Conservation (phyloP, 2,113 vertebrate genomes). For the Lampris incognitus region DNA sequence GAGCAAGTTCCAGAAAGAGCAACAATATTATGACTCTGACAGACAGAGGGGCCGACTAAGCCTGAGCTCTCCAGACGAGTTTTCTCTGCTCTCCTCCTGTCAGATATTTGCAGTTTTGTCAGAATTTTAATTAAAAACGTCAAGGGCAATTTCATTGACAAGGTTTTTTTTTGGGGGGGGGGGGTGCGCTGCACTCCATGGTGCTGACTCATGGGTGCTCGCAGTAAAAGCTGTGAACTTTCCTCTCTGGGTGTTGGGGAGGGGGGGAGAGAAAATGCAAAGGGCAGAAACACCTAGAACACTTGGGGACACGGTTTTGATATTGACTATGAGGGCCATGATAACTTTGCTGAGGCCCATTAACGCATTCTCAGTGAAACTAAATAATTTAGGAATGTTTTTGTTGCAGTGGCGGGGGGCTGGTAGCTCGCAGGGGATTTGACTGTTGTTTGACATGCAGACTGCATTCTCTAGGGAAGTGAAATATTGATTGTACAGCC, state of each 20-base stretch:
- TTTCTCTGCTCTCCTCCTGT: constrained; percentile 16
- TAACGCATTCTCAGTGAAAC: background rate
- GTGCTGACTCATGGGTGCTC: constrained; percentile 34
- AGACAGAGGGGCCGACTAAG: background rate
- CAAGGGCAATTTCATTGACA: constrained; percentile 58
- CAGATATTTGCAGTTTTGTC: constrained; percentile 48
- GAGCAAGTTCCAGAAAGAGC: constrained; percentile 24
- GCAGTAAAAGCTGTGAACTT: constrained; percentile 41
- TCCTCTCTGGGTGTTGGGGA: constrained; percentile 8
- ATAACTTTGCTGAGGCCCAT: background rate
- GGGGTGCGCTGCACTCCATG: background rate
- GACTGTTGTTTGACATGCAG: constrained; percentile 43
- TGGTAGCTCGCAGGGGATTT: constrained; percentile 10
- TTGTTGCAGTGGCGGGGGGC: background rate
- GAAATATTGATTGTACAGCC: constrained; percentile 59
- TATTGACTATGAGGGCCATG: background rate
- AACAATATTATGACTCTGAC: constrained; percentile 22
- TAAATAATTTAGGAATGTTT: background rate
- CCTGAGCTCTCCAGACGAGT: background rate
- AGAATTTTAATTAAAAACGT: constrained; percentile 69
- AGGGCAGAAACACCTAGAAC: background rate
- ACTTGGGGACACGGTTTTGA: background rate
- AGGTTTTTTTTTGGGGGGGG: constrained; percentile 10
- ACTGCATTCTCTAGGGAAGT: constrained; percentile 39
- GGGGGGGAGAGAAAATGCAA: constrained; percentile 2